Evolutionary conservation across 92 coral and sea anemone species (phyloP).

Genomic region (Blastomussa wellsi): DNA sequence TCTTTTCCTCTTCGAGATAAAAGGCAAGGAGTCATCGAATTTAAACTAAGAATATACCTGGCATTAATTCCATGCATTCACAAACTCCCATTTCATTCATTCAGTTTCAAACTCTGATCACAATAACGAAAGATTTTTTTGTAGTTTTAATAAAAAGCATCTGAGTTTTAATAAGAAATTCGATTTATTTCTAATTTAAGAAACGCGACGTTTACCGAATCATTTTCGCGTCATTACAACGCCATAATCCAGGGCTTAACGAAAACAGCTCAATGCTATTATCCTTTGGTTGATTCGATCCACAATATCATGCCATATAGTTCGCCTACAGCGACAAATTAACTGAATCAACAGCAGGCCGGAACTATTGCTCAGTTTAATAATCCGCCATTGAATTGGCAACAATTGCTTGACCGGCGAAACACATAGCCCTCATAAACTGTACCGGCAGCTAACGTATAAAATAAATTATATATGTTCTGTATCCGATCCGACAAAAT

Average conservation of each 20-base stretch:
- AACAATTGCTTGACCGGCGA: background rate
- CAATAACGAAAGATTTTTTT: background rate
- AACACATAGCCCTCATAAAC: background rate
- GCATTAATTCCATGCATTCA: background rate
- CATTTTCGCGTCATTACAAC: slow-evolving; percentile 1
- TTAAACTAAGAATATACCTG: background rate
- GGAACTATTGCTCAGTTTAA: background rate
- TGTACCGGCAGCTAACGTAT: background rate
- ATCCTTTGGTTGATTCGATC: background rate
- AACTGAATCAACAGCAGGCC: background rate
- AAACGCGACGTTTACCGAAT: background rate
- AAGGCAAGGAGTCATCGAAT: background rate
- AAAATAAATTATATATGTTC: background rate
- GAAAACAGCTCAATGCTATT: background rate
- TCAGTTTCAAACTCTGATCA: background rate
- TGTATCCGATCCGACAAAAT: background rate
- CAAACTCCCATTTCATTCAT: background rate
- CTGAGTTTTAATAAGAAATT: slow-evolving; percentile 22
- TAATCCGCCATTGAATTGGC: background rate
- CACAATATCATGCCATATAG: background rate
- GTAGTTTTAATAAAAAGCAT: background rate
- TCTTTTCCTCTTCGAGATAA: background rate
- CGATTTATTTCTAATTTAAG: slow-evolving; percentile 18
- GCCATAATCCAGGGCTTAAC: background rate
- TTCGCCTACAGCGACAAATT: background rate